A percentile compares a stretch with the other conserved stretches of the same genome.
phyloP scores from a whole-genome alignment of 92 coral and sea anemone genomes.

The Zoanthus gigantus region DNA sequence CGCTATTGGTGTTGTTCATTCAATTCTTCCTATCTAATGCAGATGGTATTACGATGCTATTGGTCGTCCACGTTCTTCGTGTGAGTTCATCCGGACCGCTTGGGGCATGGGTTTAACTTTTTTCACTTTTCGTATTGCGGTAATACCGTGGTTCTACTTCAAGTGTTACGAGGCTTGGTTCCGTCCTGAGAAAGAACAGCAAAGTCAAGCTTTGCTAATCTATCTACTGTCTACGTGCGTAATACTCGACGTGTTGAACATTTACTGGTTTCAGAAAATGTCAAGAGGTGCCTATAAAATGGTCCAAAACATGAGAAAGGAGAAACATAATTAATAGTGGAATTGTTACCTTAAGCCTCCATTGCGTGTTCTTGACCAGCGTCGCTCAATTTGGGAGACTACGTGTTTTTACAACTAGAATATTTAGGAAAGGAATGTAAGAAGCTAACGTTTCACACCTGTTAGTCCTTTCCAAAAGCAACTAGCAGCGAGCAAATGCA shows the following conservation, averaged over 20 bases:
- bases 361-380: no score
- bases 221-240: conserved; percentile 71
- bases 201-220: conserved; percentile 61
- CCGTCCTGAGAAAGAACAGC: conserved; percentile 59
- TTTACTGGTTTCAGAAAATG: conserved; percentile 92
- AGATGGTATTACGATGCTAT: conserved; percentile 90
- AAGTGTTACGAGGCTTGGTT: conserved; percentile 77
- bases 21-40: background rate
- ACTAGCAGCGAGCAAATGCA: no score
- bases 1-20: background rate
- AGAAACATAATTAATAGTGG: background rate
- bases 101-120: conserved; percentile 83
- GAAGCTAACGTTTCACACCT: no score
- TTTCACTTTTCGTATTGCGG: conserved; percentile 82
- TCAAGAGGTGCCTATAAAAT: conserved; percentile 82
- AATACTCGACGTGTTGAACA: conserved; percentile 78
- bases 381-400: no score
- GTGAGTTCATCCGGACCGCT: conserved; percentile 77
- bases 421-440: no score
- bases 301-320: conserved; percentile 25
- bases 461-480: no score
- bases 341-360: no score
- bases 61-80: conserved; percentile 78
- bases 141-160: conserved; percentile 89
- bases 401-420: no score